Conservation (phyloP, 2,113 vertebrate genomes). For the Sialia sialis region DNA sequence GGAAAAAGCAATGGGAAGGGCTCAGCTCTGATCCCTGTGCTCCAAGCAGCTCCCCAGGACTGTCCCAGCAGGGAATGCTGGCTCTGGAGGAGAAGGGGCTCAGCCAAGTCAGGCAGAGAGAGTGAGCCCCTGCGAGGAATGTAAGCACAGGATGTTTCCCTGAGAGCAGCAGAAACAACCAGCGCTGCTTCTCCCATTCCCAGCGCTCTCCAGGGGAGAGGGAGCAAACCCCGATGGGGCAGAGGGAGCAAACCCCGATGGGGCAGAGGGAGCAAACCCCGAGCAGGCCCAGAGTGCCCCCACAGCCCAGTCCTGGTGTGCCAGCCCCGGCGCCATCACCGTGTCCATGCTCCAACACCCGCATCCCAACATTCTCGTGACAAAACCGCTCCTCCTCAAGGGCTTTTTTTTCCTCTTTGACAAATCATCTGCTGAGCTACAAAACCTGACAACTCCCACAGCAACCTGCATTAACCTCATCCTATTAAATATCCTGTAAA, state of each 20-base stretch:
- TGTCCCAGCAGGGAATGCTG: background rate
- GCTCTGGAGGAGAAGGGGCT: background rate
- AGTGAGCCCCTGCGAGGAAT: background rate
- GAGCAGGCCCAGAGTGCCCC: background rate
- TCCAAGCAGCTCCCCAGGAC: background rate
- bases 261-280: background rate
- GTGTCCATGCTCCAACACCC: rapidly evolving
- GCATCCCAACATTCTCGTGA: rapidly evolving
- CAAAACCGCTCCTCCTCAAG: background rate
- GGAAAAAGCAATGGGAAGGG: background rate
- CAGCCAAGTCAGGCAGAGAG: background rate
- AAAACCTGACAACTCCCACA: background rate
- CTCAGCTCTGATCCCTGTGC: background rate
- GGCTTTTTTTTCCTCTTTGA: background rate
- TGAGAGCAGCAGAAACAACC: slow-evolving; percentile 4
- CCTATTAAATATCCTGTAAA: background rate
- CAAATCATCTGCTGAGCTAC: background rate
- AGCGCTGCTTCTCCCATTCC: background rate
- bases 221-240: too few species aligned
- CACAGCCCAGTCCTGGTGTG: background rate
- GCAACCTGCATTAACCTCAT: background rate
- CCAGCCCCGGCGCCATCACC: background rate
- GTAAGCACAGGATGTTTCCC: background rate
- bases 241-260: too few species aligned
- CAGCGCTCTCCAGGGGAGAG: too few species aligned